These are phyloP conservation scores for Drosophila diplacantha DNA, from an alignment of 2,888 invertebrate species.

Conservation along the genomic window DNA sequence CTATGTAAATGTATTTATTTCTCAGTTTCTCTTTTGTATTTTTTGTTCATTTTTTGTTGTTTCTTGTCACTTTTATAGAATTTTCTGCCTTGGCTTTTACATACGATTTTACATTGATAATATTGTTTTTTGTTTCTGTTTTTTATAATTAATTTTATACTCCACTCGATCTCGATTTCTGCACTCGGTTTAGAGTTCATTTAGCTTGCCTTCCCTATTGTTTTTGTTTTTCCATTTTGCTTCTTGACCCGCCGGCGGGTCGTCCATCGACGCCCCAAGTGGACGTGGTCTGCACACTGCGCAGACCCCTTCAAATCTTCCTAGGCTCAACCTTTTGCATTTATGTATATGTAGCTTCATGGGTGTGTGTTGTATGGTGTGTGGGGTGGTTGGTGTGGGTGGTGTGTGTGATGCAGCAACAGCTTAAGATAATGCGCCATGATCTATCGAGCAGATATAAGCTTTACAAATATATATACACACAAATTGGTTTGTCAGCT, in stretches of 20 bases:
- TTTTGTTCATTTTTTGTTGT: constrained; percentile 37
- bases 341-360: constrained; percentile 19
- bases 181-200: constrained; percentile 37
- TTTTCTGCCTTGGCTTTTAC: constrained; percentile 55
- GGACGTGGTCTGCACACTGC: constrained; percentile 57
- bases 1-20: constrained; percentile 71
- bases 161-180: constrained; percentile 25
- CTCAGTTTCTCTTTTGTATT: constrained; percentile 35
- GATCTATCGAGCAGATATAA: constrained; percentile 36
- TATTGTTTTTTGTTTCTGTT: constrained; percentile 25
- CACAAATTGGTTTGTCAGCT: constrained; percentile 28
- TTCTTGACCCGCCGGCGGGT: constrained; percentile 71
- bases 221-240: constrained; percentile 7
- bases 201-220: constrained; percentile 34
- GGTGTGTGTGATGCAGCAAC: constrained; percentile 34
- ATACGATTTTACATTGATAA: constrained; percentile 69
- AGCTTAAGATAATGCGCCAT: constrained; percentile 31
- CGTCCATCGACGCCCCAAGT: constrained; percentile 41
- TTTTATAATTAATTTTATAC: constrained; percentile 53
- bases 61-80: constrained; percentile 38
- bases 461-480: constrained; percentile 38
- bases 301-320: constrained; percentile 35
- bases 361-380: constrained; percentile 30
- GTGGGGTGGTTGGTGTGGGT: constrained; percentile 31
- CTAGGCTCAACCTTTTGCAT: constrained; percentile 38